Percentiles rank a stretch among this genome's conserved stretches.
Conservation (phyloP, 92 coral and sea anemone genomes). For the Phymanthus crucifer region DNA sequence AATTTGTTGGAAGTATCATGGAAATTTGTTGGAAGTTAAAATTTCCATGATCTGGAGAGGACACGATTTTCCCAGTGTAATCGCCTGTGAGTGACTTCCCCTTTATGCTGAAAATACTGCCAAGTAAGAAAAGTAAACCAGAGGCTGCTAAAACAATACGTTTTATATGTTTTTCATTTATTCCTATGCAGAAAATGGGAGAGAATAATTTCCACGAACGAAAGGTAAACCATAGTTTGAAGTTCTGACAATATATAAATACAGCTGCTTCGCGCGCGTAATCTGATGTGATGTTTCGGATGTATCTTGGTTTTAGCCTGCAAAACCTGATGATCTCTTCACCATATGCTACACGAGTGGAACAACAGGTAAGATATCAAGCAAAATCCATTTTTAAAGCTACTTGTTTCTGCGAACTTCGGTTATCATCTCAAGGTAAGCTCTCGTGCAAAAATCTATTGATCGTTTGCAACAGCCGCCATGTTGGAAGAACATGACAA, state of each 20-base stretch:
- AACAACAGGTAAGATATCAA: constrained; percentile 68
- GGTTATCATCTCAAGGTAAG: no score
- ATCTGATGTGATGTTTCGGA: neutral
- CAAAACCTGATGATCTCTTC: constrained; percentile 71
- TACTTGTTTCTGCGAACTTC: no score
- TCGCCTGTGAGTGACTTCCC: no score
- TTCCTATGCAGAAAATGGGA: constrained; percentile 66
- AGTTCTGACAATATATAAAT: no score
- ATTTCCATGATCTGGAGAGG: no score
- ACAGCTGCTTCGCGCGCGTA: neutral
- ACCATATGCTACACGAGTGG: constrained; percentile 95
- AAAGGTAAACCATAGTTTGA: constrained; percentile 41
- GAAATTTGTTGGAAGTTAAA: neutral
- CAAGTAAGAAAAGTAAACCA: no score
- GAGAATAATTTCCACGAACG: constrained; percentile 48
- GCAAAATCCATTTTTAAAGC: neutral
- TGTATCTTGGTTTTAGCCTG: constrained; percentile 54
- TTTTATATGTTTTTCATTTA: neutral
- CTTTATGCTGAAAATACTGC: no score
- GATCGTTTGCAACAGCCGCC: no score
- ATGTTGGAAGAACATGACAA: no score
- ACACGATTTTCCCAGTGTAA: no score
- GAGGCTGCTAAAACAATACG: neutral
- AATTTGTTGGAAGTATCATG: no score
- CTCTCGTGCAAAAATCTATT: no score